Evolutionary conservation across 2,888 invertebrate species (phyloP), one percentile per base, ranked within the genome.

Genomic region (Netelia inedita): DNA sequence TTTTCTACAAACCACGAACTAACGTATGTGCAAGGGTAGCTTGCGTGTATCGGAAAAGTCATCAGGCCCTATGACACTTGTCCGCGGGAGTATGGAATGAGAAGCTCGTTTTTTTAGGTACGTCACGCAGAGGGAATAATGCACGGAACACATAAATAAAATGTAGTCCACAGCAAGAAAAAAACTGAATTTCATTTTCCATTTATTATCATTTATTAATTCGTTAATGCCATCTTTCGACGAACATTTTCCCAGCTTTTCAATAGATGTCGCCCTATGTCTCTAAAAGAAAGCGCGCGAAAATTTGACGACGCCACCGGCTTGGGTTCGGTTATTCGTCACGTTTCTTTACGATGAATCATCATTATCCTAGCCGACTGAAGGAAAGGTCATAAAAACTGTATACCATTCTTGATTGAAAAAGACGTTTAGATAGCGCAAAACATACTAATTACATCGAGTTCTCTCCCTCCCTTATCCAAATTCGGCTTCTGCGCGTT

Each of bases 401-500:
- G 21, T 35, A 35, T n/a, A 55, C 14, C 11, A 63, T 6, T 16
- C 1, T 63, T 16, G 28, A 11, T n/a, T n/a, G 35, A 35, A 35
- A 63, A 35, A 63, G 1, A 63, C 5, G 14, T 16, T 35, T 5
- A n/a, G 1, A 73, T 46, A 1, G 0, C 21, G 8, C n/a, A 50
- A 66, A 57, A 21, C 23, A 68, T 11, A n/a, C 8, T 59, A 43
- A 16, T 11, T 21, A 23, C 43, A 46, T 14, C 14, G 19, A 46
- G 46, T 50, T 23, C 6, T 16, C 6, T 1, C 35, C 35, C 14
- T 57, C 68, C 53, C 55, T 46, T 35, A 46, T n/a, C 50, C 19
- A n/a, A 16, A 28, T 57, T 46, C 16, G 2, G 69, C 50, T 82
- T 76, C 75, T 65, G 81, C 75, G 75, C 63, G 63, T 63, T 61